Evolutionary conservation across 2,797 vertebrate genomes (phyloP), one percentile per base, ranked within the genome.

Genomic region (Alfaro cultratus): DNA sequence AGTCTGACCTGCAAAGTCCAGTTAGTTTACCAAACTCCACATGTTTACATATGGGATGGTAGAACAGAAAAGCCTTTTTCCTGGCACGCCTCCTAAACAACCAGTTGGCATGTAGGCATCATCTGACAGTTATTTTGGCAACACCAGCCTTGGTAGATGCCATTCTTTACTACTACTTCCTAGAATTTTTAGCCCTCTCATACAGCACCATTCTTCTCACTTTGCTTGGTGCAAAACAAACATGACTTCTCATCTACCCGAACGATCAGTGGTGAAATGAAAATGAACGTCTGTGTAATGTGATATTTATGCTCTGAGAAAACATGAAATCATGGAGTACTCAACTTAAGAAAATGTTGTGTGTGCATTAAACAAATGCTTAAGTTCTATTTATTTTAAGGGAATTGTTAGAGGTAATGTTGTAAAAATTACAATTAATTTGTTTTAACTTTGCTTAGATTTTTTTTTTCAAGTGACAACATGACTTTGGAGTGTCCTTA

Each of bases 401-500:
- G 1, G 57, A 15, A 34, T 15, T 29, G 57, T 31, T 60, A 29
- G n/a, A 60, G 57, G 57, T 15, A 4, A 60, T 60, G 29, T 57
- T 57, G n/a, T 60, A 60, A 57, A 57, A 5, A 29, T n/a, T 12
- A 57, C n/a, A 57, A 57, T n/a, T 29, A 43, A 15, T 51, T 51
- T 51, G 21, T 51, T 51, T 51, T 51, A 23, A 51, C 49, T 51
- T 23, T 23, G 8, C 21, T 51, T 51, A 23, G 49, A 51, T 23
- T 51, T 51, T 47, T 47, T 60, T 67, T 49, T 18, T n/a, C 13
- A 16, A n/a, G n/a, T 49, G 31, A 36, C 41, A 34, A 64, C 31
- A 47, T 76, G 62, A 76, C 78, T 89, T 74, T 80, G 68, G 83
- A 80, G 46, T 73, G 11, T 29, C 55, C 55, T 57, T 12, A 79